A percentile compares a stretch with the other conserved stretches of the same genome.
Evolutionary conservation across 2,113 vertebrate genomes (phyloP).

Genomic region (Mionectes macconnelli): DNA sequence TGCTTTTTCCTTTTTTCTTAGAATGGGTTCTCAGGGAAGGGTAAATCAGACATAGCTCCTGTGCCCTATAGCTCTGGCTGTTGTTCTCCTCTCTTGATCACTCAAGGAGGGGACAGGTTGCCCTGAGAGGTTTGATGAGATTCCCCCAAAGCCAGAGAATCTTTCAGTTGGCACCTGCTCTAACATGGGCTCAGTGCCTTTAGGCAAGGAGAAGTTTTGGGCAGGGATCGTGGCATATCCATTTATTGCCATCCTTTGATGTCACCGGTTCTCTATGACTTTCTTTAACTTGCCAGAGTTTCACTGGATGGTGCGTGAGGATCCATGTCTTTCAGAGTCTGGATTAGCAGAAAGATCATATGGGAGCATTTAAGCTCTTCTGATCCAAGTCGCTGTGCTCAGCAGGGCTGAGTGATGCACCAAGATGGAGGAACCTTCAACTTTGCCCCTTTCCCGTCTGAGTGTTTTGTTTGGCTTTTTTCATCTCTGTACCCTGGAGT

Average conservation of each 20-base stretch:
- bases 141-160: background rate
- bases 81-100: background rate
- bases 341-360: background rate
- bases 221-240: background rate
- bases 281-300: background rate
- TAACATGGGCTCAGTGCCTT: background rate
- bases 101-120: rapidly evolving
- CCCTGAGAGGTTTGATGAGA: background rate
- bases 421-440: background rate
- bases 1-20: background rate
- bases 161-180: background rate
- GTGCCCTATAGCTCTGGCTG: background rate
- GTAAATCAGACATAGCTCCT: background rate
- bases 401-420: background rate
- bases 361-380: background rate
- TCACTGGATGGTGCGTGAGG: background rate
- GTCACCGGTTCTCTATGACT: background rate
- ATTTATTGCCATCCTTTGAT: background rate
- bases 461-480: rapidly evolving
- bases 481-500: background rate
- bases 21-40: background rate
- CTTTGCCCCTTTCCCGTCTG: rapidly evolving
- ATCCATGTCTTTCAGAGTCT: background rate
- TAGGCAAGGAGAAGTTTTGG: background rate
- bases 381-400: background rate